phyloP scores from a whole-genome alignment of 1,140 invertebrate genomes.

The Drosophila busckii region DNA sequence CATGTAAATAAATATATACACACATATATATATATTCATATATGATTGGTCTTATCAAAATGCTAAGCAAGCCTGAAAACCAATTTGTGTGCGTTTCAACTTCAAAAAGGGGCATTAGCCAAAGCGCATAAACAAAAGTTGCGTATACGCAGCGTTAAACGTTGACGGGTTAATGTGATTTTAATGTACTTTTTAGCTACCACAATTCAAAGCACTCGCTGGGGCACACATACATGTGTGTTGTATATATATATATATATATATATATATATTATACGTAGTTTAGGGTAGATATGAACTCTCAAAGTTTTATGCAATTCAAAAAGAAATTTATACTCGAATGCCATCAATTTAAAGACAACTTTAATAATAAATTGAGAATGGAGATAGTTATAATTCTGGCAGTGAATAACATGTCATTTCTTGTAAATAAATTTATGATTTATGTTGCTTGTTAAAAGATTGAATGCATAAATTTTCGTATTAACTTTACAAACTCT shows the following conservation, averaged over 20 bases:
- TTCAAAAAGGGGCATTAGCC: slow-evolving; percentile 68
- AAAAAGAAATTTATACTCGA: too few relatives aligned
- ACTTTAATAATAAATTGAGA: too few relatives aligned
- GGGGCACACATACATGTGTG: neutral
- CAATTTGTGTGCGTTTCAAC: slow-evolving; percentile 41
- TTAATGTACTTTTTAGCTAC: slow-evolving; percentile 69
- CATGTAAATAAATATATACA: neutral
- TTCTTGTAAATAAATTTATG: too few relatives aligned
- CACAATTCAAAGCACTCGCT: neutral
- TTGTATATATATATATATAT: slow-evolving; percentile 6
- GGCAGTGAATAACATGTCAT: too few relatives aligned
- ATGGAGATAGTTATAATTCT: too few relatives aligned
- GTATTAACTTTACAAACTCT: too few relatives aligned
- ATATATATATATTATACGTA: neutral
- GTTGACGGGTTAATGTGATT: slow-evolving; percentile 76
- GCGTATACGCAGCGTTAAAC: slow-evolving; percentile 62
- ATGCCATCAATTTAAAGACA: too few relatives aligned
- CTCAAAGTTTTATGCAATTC: slow-evolving; percentile 50
- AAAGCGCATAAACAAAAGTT: slow-evolving; percentile 70
- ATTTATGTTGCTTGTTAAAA: too few relatives aligned
- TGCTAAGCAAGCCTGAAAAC: slow-evolving; percentile 15
- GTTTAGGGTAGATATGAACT: neutral
- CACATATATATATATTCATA: slow-evolving; percentile 1
- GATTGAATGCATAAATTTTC: too few relatives aligned
- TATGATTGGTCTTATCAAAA: slow-evolving; percentile 19